A percentile compares a stretch with the other conserved stretches of the same genome.
phyloP scores from a whole-genome alignment of 2,113 vertebrate genomes.

The Sinocyclocheilus grahami region DNA sequence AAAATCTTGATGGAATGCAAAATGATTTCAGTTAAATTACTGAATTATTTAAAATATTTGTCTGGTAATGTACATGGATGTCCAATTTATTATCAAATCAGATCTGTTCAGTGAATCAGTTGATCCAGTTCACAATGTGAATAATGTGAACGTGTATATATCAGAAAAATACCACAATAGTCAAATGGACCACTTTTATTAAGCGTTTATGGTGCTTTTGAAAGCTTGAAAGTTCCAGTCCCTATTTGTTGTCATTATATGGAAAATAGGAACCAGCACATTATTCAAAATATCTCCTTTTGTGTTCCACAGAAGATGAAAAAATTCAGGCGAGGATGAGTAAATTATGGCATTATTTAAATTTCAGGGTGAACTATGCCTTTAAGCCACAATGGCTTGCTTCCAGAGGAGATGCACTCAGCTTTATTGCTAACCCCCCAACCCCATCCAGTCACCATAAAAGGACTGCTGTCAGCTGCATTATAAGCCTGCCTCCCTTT shows the following conservation, averaged over 20 bases:
- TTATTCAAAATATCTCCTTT: neutral
- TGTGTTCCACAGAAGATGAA: neutral
- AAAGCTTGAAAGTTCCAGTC: neutral
- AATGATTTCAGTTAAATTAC: too few relatives aligned
- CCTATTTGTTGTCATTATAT: neutral
- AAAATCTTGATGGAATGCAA: too few relatives aligned
- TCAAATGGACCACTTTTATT: neutral
- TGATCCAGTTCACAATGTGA: too few relatives aligned
- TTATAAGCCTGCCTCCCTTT: conserved; percentile 66
- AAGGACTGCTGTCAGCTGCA: conserved; percentile 77
- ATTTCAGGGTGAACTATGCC: conserved; percentile 26
- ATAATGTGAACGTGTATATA: too few relatives aligned
- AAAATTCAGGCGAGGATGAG: neutral
- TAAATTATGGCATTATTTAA: neutral
- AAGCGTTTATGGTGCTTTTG: neutral
- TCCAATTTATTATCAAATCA: neutral
- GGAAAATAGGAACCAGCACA: neutral
- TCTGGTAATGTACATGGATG: neutral
- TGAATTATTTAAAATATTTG: neutral
- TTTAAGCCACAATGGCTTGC: conserved; percentile 56
- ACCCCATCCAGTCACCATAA: conserved; percentile 65
- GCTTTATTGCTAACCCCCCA: conserved; percentile 70
- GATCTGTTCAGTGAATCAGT: too few relatives aligned
- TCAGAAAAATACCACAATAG: neutral
- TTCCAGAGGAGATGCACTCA: conserved; percentile 76